Conservation (phyloP, 2,888 invertebrate species). For the Scelioninae gen. 1 region DNA sequence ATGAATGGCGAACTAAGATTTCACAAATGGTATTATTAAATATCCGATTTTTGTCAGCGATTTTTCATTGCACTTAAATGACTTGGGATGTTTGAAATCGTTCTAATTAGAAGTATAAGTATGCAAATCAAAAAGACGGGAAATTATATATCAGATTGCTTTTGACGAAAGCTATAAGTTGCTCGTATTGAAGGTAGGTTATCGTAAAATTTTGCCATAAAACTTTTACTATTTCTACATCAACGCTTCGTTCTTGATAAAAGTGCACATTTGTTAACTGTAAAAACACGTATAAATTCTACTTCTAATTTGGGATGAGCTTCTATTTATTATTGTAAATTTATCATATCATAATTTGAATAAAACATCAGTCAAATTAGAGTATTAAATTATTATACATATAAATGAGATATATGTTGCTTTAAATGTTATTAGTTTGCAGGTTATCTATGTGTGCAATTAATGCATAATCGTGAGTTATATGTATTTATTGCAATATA, state of each 20-base stretch:
- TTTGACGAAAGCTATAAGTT: slow-evolving; percentile 15
- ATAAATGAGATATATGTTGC: no score
- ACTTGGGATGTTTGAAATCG: not conserved
- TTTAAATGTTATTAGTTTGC: no score
- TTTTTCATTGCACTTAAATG: slow-evolving; percentile 6
- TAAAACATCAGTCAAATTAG: no score
- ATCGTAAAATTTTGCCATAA: slow-evolving; percentile 20
- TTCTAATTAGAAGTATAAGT: slow-evolving; percentile 11
- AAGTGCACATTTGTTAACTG: slow-evolving; percentile 11
- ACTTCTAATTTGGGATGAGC: no score
- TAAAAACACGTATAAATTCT: no score
- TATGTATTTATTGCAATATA: slow-evolving; percentile 12
- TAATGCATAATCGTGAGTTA: no score
- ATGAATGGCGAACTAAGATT: not conserved
- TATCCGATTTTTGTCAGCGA: not conserved
- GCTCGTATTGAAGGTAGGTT: slow-evolving; percentile 20
- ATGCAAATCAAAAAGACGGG: slow-evolving; percentile 7
- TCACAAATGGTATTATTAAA: not conserved
- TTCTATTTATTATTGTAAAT: no score
- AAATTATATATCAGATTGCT: slow-evolving; percentile 13
- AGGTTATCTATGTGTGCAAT: no score
- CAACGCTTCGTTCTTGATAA: slow-evolving; percentile 8
- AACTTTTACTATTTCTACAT: slow-evolving; percentile 32
- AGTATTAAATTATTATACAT: no score
- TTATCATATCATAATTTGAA: no score